Evolutionary conservation across 2,113 vertebrate species (phyloP).

Genomic region (Mustela nigripes): DNA sequence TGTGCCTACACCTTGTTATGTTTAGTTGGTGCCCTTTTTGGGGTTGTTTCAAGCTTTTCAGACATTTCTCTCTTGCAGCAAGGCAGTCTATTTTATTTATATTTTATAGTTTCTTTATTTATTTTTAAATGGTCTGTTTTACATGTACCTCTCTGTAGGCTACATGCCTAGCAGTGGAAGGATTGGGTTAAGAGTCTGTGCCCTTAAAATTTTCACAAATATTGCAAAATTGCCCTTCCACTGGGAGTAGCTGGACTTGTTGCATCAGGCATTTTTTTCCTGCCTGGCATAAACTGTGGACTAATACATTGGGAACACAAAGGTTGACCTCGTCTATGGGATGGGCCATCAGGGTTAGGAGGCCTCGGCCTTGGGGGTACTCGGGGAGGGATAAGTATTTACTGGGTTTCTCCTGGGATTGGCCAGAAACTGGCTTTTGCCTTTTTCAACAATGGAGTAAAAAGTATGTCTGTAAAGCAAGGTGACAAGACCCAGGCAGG

Average conservation of each 20-base stretch:
- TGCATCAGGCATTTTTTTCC: slow-evolving; percentile 3
- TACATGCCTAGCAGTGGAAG: neutral
- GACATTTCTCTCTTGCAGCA: neutral
- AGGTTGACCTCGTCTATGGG: neutral
- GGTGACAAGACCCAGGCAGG: neutral
- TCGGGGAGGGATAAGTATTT: neutral
- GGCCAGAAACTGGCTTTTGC: slow-evolving; percentile 46
- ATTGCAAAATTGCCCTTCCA: neutral
- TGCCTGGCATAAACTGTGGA: neutral
- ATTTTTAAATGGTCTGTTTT: neutral
- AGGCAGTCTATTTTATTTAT: slow-evolving; percentile 8
- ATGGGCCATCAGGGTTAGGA: neutral
- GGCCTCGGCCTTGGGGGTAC: neutral
- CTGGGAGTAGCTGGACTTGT: neutral
- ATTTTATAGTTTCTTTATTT: neutral
- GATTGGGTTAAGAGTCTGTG: slow-evolving; percentile 39
- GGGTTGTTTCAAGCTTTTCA: slow-evolving; percentile 16
- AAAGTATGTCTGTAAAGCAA: neutral
- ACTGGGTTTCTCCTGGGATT: slow-evolving; percentile 31
- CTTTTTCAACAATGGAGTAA: slow-evolving; percentile 16
- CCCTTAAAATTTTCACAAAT: neutral
- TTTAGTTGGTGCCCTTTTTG: neutral
- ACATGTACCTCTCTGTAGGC: slow-evolving; percentile 1
- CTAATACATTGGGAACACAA: slow-evolving; percentile 47
- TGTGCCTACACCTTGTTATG: neutral